Evolutionary conservation across 2,113 vertebrate species (phyloP).

Genomic region (Scatophagus argus): DNA sequence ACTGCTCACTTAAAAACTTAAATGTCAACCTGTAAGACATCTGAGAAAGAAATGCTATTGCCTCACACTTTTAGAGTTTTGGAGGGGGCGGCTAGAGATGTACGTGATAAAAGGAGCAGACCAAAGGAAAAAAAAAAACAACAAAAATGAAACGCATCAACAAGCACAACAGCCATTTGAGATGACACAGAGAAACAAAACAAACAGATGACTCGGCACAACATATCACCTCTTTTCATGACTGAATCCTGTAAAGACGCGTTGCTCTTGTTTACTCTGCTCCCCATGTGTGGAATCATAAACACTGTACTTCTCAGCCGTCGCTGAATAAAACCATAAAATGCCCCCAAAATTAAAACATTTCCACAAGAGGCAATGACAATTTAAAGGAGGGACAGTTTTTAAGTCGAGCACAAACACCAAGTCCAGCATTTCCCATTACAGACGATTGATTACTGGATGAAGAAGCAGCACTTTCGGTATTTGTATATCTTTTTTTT

Average conservation of each 20-base stretch:
- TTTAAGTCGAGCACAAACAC: conserved; percentile 67
- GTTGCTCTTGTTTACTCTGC: conserved; percentile 31
- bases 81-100: conserved; percentile 26
- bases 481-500: conserved; percentile 60
- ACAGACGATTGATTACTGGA: conserved; percentile 73
- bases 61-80: conserved; percentile 57
- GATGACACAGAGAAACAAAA: conserved; percentile 49
- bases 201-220: conserved; percentile 50
- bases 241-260: conserved; percentile 36
- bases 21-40: conserved; percentile 75
- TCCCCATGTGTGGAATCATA: conserved; percentile 10
- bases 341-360: conserved; percentile 45
- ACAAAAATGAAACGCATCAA: conserved; percentile 20
- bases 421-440: conserved; percentile 74
- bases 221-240: conserved; percentile 30
- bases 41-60: conserved; percentile 64
- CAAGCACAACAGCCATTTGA: conserved; percentile 58
- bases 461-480: conserved; percentile 81
- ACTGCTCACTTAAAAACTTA: conserved; percentile 63
- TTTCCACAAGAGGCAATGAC: conserved; percentile 58
- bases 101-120: conserved; percentile 33
- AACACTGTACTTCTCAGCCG: conserved; percentile 44
- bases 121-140: not conserved
- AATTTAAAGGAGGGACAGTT: conserved; percentile 49
- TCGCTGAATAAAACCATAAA: conserved; percentile 24